Percentiles rank a stretch among this genome's conserved stretches.
These are phyloP conservation scores for Girardinichthys multiradiatus DNA, from an alignment of 2,113 vertebrate species.

Conservation along the genomic window DNA sequence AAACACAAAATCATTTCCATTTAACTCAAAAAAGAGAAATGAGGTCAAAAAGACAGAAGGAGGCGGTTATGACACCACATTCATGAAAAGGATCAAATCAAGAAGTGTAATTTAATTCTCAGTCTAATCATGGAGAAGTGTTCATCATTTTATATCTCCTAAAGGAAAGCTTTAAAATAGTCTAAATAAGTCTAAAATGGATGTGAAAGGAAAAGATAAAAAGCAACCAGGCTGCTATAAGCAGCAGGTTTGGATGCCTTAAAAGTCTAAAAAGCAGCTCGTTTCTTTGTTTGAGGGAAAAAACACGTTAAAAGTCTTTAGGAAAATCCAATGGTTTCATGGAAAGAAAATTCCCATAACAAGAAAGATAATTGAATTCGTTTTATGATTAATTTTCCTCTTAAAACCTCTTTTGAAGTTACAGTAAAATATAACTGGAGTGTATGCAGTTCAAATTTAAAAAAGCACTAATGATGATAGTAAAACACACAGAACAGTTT, in stretches of 20 bases:
- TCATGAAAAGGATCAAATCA: background rate
- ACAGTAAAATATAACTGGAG: slow-evolving; percentile 47
- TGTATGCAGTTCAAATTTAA: slow-evolving; percentile 20
- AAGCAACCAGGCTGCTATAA: background rate
- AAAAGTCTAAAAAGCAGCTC: background rate
- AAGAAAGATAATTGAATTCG: background rate
- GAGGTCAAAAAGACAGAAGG: background rate
- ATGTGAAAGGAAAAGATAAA: background rate
- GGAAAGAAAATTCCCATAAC: background rate
- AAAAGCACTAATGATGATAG: background rate
- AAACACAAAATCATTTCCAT: background rate
- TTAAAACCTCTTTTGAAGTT: slow-evolving; percentile 9
- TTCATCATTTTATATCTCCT: background rate
- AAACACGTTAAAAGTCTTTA: background rate
- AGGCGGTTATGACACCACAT: background rate
- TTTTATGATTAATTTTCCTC: background rate
- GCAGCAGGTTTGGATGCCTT: background rate
- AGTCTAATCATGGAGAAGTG: too few species aligned
- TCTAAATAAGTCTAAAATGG: background rate
- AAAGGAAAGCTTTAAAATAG: background rate
- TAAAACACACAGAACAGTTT: slow-evolving; percentile 1
- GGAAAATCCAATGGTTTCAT: background rate
- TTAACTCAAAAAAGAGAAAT: background rate
- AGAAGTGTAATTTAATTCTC: background rate
- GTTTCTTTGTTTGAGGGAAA: background rate